These are phyloP conservation scores for Hypomesus transpacificus DNA, from an alignment of 2,113 vertebrate genomes.

Conservation along the genomic window DNA sequence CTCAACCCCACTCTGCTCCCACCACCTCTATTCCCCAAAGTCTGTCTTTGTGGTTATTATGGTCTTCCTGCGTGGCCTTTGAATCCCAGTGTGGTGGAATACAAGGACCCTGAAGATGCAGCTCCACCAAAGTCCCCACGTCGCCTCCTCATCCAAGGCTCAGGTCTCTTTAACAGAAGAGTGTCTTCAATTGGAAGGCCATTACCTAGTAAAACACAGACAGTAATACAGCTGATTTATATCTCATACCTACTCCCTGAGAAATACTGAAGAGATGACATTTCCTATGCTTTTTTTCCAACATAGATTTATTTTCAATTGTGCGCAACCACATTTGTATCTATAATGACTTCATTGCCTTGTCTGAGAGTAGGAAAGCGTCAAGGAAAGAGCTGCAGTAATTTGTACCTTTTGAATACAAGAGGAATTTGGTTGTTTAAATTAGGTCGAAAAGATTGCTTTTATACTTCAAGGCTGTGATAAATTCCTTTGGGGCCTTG, in stretches of 20 bases:
- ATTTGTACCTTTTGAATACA: slow-evolving; percentile 14
- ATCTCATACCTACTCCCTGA: no score
- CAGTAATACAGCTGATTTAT: neutral
- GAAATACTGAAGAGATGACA: no score
- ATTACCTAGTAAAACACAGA: slow-evolving; percentile 3
- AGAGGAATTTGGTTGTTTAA: slow-evolving; percentile 25
- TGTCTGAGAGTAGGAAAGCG: slow-evolving; percentile 8
- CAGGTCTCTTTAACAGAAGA: no score
- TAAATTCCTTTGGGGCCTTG: slow-evolving; percentile 16
- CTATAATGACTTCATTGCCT: slow-evolving; percentile 29
- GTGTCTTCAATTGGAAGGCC: no score
- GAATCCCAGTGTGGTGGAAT: no score
- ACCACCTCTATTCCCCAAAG: no score
- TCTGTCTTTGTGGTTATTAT: no score
- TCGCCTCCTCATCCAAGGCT: no score
- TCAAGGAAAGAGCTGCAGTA: slow-evolving; percentile 16
- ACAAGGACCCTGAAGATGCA: no score
- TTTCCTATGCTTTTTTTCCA: neutral
- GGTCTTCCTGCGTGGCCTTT: no score
- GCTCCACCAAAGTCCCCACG: no score
- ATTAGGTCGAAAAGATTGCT: slow-evolving; percentile 25
- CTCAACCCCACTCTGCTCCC: no score
- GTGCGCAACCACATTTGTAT: slow-evolving; percentile 20
- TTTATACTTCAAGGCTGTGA: slow-evolving; percentile 32
- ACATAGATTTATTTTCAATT: slow-evolving; percentile 11